A percentile compares a stretch with the other conserved stretches of the same genome.
phyloP scores from a whole-genome alignment of 2,797 vertebrate genomes.

The Falco peregrinus region DNA sequence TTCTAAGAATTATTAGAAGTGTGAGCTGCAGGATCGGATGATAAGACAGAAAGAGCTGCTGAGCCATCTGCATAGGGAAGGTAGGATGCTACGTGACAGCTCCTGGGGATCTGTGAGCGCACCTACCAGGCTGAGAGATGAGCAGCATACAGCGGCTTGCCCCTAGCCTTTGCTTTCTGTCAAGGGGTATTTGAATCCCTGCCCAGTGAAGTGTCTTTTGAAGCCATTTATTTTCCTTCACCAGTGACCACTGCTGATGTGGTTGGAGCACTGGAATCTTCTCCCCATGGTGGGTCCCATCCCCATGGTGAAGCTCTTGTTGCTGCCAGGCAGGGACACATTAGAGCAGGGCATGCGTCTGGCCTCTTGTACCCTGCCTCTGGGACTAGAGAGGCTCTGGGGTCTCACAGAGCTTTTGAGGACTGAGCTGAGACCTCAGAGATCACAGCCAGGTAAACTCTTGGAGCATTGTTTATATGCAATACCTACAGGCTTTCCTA shows the following conservation, averaged over 20 bases:
- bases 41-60: constrained; percentile 33
- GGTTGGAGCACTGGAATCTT: not conserved
- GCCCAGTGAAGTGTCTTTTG: not conserved
- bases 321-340: no score
- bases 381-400: not conserved
- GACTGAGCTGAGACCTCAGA: not conserved
- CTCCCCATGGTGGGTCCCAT: not conserved
- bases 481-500: not conserved
- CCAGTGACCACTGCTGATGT: not conserved
- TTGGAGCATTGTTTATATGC: not conserved
- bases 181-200: not conserved
- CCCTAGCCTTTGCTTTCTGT: not conserved
- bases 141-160: not conserved
- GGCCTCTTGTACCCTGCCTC: not conserved
- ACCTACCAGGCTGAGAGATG: not conserved
- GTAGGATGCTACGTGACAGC: not conserved
- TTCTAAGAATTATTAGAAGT: constrained; percentile 39
- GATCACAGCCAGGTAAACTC: not conserved
- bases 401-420: not conserved
- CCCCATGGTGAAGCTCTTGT: not conserved
- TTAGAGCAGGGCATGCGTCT: accelerated
- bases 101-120: not conserved
- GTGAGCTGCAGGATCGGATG: constrained; percentile 10
- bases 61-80: not conserved
- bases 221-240: not conserved